Evolutionary conservation across 1,140 invertebrate genomes (phyloP).

Genomic region (Drosophila tsacasi): DNA sequence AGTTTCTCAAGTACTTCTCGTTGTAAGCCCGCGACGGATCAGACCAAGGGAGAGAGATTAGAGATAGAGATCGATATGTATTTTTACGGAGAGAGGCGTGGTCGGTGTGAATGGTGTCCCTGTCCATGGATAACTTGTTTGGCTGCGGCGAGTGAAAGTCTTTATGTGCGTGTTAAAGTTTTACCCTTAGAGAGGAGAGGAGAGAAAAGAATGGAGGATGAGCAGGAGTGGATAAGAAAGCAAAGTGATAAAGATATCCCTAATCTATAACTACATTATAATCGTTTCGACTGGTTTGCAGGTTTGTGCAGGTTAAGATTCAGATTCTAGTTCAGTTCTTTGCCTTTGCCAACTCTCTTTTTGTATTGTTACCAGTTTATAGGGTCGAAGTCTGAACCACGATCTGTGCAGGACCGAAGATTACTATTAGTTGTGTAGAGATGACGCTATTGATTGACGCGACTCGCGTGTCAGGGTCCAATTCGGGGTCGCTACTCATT

Average conservation of each 20-base stretch:
- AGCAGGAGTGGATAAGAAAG: conserved; percentile 43
- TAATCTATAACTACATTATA: conserved; percentile 38
- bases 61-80: conserved; percentile 58
- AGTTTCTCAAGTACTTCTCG: conserved; percentile 96
- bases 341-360: conserved; percentile 30
- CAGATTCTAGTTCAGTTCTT: conserved; percentile 37
- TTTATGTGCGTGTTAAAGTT: conserved; percentile 72
- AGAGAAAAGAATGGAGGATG: not conserved
- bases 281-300: conserved; percentile 48
- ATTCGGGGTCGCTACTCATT: conserved; percentile 12
- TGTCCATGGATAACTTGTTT: conserved; percentile 31
- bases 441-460: conserved; percentile 6
- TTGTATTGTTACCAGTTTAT: conserved; percentile 25
- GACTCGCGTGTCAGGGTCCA: conserved; percentile 26
- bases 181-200: conserved; percentile 31
- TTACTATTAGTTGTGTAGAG: conserved; percentile 48
- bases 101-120: conserved; percentile 11
- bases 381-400: conserved; percentile 15
- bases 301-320: conserved; percentile 28
- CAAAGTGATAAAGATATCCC: conserved; percentile 74
- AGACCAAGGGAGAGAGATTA: conserved; percentile 59
- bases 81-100: conserved; percentile 40
- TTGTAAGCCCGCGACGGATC: conserved; percentile 86
- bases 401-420: conserved; percentile 22
- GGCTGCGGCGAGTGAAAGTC: conserved; percentile 42